A percentile compares a stretch with the other conserved stretches of the same genome.
Evolutionary conservation across 2,797 vertebrate genomes (phyloP).

Genomic region (Coregonus suidteri): DNA sequence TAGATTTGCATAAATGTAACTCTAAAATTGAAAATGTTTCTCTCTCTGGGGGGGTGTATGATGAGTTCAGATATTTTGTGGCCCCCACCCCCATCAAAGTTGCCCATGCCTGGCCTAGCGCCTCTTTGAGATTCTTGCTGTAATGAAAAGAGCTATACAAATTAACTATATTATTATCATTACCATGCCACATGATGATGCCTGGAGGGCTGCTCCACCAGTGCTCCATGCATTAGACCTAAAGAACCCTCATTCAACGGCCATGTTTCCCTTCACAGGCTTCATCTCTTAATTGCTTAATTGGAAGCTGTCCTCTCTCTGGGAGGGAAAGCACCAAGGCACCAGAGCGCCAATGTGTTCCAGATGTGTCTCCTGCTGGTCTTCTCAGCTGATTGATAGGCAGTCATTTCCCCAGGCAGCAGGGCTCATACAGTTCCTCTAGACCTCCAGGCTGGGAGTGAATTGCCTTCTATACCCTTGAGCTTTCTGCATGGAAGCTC

Average conservation of each 20-base stretch:
- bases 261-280: slow-evolving; percentile 48
- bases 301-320: slow-evolving; percentile 48
- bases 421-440: slow-evolving; percentile 16
- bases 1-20: no score
- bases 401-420: slow-evolving; percentile 19
- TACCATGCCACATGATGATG: background rate
- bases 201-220: slow-evolving; percentile 43
- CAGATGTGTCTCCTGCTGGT: slow-evolving; percentile 1
- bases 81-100: no score
- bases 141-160: no score
- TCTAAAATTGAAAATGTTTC: no score
- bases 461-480: slow-evolving; percentile 31
- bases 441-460: slow-evolving; percentile 36
- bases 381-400: slow-evolving; percentile 13
- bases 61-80: no score
- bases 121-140: no score
- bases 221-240: background rate
- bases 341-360: slow-evolving; percentile 26
- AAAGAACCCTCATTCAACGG: slow-evolving; percentile 37
- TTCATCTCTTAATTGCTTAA: slow-evolving; percentile 60
- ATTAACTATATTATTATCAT: background rate
- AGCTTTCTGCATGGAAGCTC: slow-evolving; percentile 24
- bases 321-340: slow-evolving; percentile 26
- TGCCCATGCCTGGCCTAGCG: no score
- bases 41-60: no score